Evolutionary conservation across 1,140 invertebrate genomes (phyloP), one percentile per base, ranked within the genome.

Genomic region (fruit fly (Drosophila melanogaster)): DNA sequence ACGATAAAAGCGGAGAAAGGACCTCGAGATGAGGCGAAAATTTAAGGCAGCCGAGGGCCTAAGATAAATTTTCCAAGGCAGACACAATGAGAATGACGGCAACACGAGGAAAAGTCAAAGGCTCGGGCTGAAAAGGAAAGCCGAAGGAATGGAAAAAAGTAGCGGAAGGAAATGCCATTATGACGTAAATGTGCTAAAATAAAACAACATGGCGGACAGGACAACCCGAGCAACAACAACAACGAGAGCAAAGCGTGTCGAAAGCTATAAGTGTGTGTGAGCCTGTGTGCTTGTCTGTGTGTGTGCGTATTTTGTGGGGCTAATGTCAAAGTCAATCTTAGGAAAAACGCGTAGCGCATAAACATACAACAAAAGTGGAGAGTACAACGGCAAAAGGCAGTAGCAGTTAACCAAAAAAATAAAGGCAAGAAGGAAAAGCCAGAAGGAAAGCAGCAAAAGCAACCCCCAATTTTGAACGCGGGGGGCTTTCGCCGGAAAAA

Each of bases 311-410:
- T 79, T 77, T 87, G 72, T 78, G 84, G 77, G 79, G 84, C 84
- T 89, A 89, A 89, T 89, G 84, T 89, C 84, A 89, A 89, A 89
- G 84, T 89, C 84, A 89, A 89, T 89, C 84, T 89, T 89, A 87
- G 84, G 84, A 84, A 89, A 89, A 89, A 89, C 84, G 84, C 84
- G 84, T 84, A 84, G 79, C 84, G 84, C 84, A 89, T 87, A 87
- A 87, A 87, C 84, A 85, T 86, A 85, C 81, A 86, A 77, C 66
- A 73, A 69, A 80, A 75, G 66, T 70, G 33, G 66, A 77, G 73
- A 81, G 74, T 69, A 77, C 64, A 81, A 46, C 75, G 53, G 56
- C 73, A 57, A 81, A 81, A 66, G 51, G 65, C 72, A 69, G 41
- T 47, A 67, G 66, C 62, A 69, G 66, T 70, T 69, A 70, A 69